Base-by-base conservation (phyloP, 2,797 vertebrate species). In the Lithobates sylvaticus region DNA sequence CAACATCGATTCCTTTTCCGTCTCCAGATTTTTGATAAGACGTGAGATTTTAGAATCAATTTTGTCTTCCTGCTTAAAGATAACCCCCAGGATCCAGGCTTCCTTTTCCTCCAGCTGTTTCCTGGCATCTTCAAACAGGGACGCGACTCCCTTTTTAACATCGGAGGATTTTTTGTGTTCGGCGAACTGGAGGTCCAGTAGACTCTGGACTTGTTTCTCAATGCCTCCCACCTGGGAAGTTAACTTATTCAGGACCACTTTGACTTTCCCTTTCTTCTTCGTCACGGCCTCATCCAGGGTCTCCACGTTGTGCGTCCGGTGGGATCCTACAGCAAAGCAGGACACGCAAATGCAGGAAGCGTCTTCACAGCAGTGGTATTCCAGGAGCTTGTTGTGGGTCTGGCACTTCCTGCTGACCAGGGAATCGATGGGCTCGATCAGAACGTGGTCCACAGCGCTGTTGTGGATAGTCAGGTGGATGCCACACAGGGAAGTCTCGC, bases 401-500 rank as follows among this genome's bases (percentile, higher is more conserved):
- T 65, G 61, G 26, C 61, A 65, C 26, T 65, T 65, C 61, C 61
- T n/a, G 61, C 2, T 26, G 23, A 9, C 61, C 61, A 26, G 61
- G 34, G 70, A 72, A 29, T 10, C 5, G 0, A 34, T 72, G 26
- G 70, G 70, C 3, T 72, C 70, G 34, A 42, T 72, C 8, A 72
- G 21, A 3, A 72, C 36, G 21, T 72, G 70, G 9, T 72, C 70
- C 21, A 72, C 34, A 81, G 88, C 92, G 74, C 93, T 91, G 0
- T 90, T 85, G 86, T 95, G 95, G 21, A 26, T 88, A 84, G 92
- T 90, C 4, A 95, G 90, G 86, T 95, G 94, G 26, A 91, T 86
- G 36, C 88, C 83, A 73, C 94, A 95, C 82, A 95, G 68, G 0
- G 93, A 93, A 83, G 91, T 93, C 76, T 95, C 92, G 10, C 95